These are phyloP conservation scores for Sebastes diploproa DNA, from an alignment of 2,797 vertebrate species.

Conservation along the genomic window DNA sequence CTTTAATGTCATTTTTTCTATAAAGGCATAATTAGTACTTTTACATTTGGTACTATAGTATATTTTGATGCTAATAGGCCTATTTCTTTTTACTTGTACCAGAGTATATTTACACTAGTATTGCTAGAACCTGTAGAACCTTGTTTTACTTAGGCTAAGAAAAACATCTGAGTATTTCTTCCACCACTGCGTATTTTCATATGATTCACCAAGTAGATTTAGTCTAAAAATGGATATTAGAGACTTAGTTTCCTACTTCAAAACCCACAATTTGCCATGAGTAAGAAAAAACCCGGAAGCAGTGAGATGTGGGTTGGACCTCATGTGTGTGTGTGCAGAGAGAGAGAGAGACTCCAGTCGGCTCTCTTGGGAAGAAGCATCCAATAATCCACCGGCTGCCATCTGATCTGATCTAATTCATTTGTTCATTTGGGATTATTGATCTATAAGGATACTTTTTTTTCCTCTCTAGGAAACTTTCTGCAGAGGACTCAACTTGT, in stretches of 20 bases:
- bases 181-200: neutral
- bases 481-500: constrained; percentile 1
- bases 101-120: too few species aligned
- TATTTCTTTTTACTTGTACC: too few species aligned
- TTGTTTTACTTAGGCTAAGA: too few species aligned
- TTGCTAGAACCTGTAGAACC: too few species aligned
- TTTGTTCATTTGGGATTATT: neutral
- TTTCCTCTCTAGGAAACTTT: neutral
- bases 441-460: neutral
- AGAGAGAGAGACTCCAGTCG: constrained; percentile 12
- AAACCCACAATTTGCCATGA: constrained; percentile 37
- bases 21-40: too few species aligned
- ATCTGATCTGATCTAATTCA: neutral
- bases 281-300: constrained; percentile 67
- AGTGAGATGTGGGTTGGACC: constrained; percentile 31
- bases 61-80: too few species aligned
- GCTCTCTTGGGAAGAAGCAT: constrained; percentile 26
- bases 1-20: too few species aligned
- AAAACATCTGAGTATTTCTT: too few species aligned
- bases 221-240: neutral
- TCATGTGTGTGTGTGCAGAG: constrained; percentile 8
- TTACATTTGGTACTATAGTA: too few species aligned
- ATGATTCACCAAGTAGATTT: neutral
- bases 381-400: neutral
- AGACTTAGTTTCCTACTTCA: constrained; percentile 6